phyloP scores from a whole-genome alignment of 2,113 vertebrate genomes.

The Microcebus lehilahytsara region DNA sequence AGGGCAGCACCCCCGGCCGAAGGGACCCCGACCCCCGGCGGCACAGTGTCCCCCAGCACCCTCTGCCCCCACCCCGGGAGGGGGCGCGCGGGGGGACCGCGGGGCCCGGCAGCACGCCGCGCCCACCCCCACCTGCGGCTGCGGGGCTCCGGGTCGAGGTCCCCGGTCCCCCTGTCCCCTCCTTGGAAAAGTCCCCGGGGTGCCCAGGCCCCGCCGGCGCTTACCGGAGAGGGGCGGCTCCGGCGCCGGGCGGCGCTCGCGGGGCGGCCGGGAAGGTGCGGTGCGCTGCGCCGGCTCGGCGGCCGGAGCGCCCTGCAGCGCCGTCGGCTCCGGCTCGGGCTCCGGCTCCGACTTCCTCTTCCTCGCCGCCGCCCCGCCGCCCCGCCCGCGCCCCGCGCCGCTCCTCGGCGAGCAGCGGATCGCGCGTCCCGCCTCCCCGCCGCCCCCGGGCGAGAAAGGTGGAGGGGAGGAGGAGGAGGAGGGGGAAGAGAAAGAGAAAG shows the following conservation, averaged over 20 bases:
- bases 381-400: not conserved
- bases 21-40: not conserved
- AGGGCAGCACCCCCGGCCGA: not conserved
- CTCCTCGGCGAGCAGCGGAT: not conserved
- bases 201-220: not conserved
- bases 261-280: not conserved
- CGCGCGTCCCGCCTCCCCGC: slow-evolving; percentile 42
- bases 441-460: not conserved
- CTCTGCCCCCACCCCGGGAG: not conserved
- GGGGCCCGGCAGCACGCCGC: not conserved
- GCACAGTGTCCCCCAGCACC: not conserved
- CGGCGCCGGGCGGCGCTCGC: not conserved
- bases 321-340: not conserved
- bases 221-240: slow-evolving; percentile 53
- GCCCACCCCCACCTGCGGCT: slow-evolving; percentile 46
- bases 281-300: slow-evolving; percentile 25
- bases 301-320: slow-evolving; percentile 28
- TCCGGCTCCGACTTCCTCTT: slow-evolving; percentile 72
- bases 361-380: slow-evolving; percentile 47
- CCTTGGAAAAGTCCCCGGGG: not conserved
- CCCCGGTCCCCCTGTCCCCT: not conserved
- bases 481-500: not conserved
- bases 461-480: not conserved
- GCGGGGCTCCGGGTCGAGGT: not conserved
- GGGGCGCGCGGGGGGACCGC: not conserved